Percentiles rank a stretch among this genome's conserved stretches.
Evolutionary conservation across 2,113 vertebrate species (phyloP).

Genomic region (Acrocephalus kingi): DNA sequence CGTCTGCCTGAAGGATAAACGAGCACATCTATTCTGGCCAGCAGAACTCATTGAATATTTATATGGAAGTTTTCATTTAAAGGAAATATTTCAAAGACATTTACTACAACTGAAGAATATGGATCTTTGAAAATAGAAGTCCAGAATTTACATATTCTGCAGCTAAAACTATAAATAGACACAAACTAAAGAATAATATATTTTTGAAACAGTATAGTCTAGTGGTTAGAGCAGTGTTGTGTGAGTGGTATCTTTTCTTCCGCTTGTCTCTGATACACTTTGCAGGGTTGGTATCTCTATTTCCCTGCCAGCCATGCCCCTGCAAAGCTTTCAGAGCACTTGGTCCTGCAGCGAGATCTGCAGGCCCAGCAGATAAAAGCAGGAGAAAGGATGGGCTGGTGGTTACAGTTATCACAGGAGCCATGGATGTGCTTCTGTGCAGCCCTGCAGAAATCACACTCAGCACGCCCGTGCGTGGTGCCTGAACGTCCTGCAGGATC

Average conservation of each 20-base stretch:
- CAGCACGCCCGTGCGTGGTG: background rate
- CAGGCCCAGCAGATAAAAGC: background rate
- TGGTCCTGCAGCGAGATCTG: background rate
- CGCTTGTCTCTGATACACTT: background rate
- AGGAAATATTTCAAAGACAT: slow-evolving; percentile 71
- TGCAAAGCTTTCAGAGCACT: background rate
- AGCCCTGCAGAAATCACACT: background rate
- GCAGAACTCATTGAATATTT: slow-evolving; percentile 76
- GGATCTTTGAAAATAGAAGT: slow-evolving; percentile 59
- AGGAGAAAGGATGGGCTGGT: background rate
- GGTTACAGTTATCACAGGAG: background rate
- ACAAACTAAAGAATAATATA: background rate
- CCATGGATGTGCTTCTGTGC: background rate
- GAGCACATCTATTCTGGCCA: slow-evolving; percentile 78
- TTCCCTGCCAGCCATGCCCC: background rate
- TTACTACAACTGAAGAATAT: slow-evolving; percentile 59
- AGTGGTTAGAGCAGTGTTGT: background rate
- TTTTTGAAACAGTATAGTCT: background rate
- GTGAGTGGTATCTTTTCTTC: background rate
- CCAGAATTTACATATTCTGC: slow-evolving; percentile 37
- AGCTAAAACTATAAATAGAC: slow-evolving; percentile 32
- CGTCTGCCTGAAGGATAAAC: slow-evolving; percentile 68
- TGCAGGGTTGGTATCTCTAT: background rate
- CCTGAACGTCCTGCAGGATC: background rate
- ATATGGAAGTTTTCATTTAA: slow-evolving; percentile 72